Conservation (phyloP, 1,140 invertebrate genomes). For the Trachelipus rathkii region DNA sequence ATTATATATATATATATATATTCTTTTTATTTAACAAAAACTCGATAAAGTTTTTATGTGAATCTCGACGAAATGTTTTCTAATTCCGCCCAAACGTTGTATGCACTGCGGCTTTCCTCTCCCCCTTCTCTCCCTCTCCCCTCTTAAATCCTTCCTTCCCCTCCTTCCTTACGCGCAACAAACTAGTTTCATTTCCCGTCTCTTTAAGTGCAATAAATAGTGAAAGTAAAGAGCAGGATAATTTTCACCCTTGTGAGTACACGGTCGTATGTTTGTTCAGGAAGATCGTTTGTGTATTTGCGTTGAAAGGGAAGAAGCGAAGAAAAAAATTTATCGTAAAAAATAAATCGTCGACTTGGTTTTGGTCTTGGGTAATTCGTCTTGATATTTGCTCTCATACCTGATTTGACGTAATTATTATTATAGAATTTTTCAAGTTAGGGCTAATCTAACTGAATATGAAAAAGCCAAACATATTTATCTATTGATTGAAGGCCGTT, state of each 20-base stretch:
- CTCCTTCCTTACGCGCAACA: neutral
- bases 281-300: too few species aligned
- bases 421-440: too few species aligned
- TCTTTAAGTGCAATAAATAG: slow-evolving; percentile 11
- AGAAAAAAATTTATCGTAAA: neutral
- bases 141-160: neutral
- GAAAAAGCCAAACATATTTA: too few species aligned
- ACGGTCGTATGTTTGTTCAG: neutral
- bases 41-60: too few species aligned
- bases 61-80: neutral
- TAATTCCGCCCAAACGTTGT: neutral
- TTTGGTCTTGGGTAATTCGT: neutral
- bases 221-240: neutral
- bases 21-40: too few species aligned
- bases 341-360: neutral
- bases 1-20: too few species aligned
- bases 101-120: neutral
- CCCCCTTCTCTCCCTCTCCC: neutral
- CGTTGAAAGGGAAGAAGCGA: neutral
- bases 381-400: neutral
- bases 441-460: too few species aligned
- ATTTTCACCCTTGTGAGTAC: neutral
- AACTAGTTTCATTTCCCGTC: neutral
- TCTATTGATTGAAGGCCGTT: too few species aligned
- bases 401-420: too few species aligned